phyloP scores from a whole-genome alignment of 2,113 vertebrate species.

The Polypterus senegalus region DNA sequence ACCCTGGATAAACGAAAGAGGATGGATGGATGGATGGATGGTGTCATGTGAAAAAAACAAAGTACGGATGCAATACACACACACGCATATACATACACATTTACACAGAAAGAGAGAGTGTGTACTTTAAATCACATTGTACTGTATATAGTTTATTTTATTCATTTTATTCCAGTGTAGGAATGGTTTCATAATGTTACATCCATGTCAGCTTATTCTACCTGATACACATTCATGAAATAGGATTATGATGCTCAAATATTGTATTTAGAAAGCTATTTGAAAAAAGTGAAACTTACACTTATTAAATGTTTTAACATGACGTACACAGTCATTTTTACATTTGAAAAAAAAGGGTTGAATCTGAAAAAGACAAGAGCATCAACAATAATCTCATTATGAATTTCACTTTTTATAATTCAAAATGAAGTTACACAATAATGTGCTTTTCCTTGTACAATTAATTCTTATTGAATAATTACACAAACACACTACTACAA shows the following conservation, averaged over 20 bases:
- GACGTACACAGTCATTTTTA: conserved; percentile 38
- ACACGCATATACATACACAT: too few relatives aligned
- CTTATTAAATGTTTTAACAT: not conserved
- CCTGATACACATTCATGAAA: too few relatives aligned
- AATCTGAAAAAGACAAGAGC: conserved; percentile 32
- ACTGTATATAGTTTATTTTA: too few relatives aligned
- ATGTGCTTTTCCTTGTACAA: not conserved
- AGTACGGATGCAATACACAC: too few relatives aligned
- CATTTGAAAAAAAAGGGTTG: conserved; percentile 41
- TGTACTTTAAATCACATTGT: too few relatives aligned
- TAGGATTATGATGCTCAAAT: not conserved
- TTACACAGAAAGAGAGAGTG: too few relatives aligned
- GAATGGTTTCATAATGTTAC: too few relatives aligned
- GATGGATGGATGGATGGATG: too few relatives aligned
- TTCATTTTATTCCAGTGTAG: too few relatives aligned
- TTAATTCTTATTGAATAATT: not conserved
- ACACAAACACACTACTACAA: not conserved
- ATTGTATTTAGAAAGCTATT: conserved; percentile 5
- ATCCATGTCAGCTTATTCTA: too few relatives aligned
- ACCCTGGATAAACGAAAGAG: too few relatives aligned
- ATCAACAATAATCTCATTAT: not conserved
- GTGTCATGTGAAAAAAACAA: too few relatives aligned
- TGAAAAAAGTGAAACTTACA: conserved; percentile 21
- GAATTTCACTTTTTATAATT: not conserved
- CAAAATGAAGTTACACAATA: not conserved